Evolutionary conservation across 2,888 invertebrate genomes (phyloP).

Genomic region (Dysmachus trigonus): DNA sequence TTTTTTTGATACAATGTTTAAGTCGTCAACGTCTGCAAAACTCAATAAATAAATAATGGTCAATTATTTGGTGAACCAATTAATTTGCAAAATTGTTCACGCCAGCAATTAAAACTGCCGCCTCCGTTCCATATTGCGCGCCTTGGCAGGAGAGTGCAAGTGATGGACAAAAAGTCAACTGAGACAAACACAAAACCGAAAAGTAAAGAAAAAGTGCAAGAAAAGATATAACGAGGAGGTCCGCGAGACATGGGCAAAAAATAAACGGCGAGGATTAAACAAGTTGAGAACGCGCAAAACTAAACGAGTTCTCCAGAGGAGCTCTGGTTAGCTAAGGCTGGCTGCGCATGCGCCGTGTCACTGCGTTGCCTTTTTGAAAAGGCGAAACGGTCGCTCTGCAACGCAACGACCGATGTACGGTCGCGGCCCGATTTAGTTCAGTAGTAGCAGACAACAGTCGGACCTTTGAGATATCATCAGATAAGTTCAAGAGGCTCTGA

Average conservation of each 20-base stretch:
- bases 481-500: conserved; percentile 1
- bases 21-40: not conserved
- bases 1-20: not conserved
- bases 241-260: not conserved
- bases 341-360: conserved; percentile 18
- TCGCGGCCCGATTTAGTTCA: conserved; percentile 15
- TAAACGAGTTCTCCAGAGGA: conserved; percentile 26
- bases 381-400: not conserved
- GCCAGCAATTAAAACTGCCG: not conserved
- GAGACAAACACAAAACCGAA: conserved; percentile 3
- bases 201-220: conserved; percentile 8
- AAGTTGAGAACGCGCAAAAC: not conserved
- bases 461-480: conserved; percentile 32
- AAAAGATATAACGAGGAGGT: conserved; percentile 19
- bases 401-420: not conserved
- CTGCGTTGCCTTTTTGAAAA: conserved; percentile 3
- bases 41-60: not conserved
- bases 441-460: conserved; percentile 9
- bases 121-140: not conserved
- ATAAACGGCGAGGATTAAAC: conserved; percentile 16
- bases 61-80: not conserved
- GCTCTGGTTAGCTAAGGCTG: not conserved
- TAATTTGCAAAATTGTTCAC: not conserved
- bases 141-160: not conserved
- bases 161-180: not conserved